A percentile compares a stretch with the other conserved stretches of the same genome.
phyloP scores from a whole-genome alignment of 2,888 invertebrate species.

The Dorcus hopei region DNA sequence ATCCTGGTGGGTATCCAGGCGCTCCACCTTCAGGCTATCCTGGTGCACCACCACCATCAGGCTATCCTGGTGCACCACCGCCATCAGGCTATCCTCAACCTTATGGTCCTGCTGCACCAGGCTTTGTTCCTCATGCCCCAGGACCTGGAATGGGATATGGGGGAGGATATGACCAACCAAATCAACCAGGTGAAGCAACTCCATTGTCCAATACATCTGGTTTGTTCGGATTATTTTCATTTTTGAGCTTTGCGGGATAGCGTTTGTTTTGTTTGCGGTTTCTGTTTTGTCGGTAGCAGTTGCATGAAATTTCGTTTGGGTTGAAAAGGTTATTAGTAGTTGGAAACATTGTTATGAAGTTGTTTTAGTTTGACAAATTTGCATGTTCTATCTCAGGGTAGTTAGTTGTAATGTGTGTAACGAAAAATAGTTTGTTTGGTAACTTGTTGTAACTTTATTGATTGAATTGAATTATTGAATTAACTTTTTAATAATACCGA shows the following conservation, averaged over 20 bases:
- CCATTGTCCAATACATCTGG: constrained; percentile 40
- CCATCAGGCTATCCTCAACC: constrained; percentile 12
- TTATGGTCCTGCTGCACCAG: constrained; percentile 20
- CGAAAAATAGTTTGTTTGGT: too few relatives aligned
- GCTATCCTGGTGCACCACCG: constrained; percentile 35
- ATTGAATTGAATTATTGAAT: too few relatives aligned
- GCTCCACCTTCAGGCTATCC: constrained; percentile 44
- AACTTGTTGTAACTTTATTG: too few relatives aligned
- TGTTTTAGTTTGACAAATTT: neutral
- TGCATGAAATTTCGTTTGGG: neutral
- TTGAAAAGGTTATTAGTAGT: neutral
- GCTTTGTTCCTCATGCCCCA: constrained; percentile 34
- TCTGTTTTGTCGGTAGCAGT: neutral
- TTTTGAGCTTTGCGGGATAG: constrained; percentile 13
- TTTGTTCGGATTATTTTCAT: constrained; percentile 35
- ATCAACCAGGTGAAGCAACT: constrained; percentile 43
- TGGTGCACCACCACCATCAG: constrained; percentile 41
- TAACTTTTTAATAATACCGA: too few relatives aligned
- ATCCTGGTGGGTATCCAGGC: constrained; percentile 41
- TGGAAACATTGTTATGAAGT: neutral
- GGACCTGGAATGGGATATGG: constrained; percentile 37
- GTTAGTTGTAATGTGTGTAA: too few relatives aligned
- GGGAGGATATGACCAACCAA: constrained; percentile 39
- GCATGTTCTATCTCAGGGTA: too few relatives aligned
- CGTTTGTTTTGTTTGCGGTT: neutral